Percentiles rank a stretch among this genome's conserved stretches.
phyloP scores from a whole-genome alignment of 1,140 invertebrate species.

The Caenorhabditis inopinata region DNA sequence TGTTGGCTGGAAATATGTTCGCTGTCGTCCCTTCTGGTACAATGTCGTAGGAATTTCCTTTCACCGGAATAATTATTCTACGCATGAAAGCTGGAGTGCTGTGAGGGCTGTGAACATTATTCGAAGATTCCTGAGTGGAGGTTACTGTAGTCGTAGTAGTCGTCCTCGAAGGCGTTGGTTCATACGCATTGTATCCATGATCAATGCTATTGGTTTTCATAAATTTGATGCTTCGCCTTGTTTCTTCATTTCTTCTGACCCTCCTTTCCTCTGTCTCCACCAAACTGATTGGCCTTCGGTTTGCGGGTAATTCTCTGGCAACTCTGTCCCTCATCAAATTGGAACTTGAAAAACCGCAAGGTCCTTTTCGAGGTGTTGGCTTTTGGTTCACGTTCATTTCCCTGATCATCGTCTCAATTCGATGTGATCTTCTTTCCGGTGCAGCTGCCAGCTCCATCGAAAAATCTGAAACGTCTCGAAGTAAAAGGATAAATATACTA shows the following conservation, averaged over 20 bases:
- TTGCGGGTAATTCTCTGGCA: constrained; percentile 1
- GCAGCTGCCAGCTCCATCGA: not conserved
- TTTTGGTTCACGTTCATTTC: constrained; percentile 2
- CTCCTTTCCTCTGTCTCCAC: constrained; percentile 10
- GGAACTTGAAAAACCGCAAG: not conserved
- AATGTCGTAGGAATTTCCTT: constrained; percentile 6
- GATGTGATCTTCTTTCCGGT: not conserved
- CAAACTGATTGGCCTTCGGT: constrained; percentile 14
- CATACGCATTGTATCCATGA: constrained; percentile 17
- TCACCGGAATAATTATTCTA: not conserved
- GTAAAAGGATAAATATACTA: too few relatives aligned
- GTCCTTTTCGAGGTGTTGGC: not conserved
- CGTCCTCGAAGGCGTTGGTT: not conserved
- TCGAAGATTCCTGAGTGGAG: not conserved
- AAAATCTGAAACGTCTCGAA: not conserved
- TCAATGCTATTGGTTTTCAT: constrained; percentile 16
- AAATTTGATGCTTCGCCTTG: constrained; percentile 6
- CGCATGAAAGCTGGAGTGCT: not conserved
- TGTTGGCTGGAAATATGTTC: constrained; percentile 2
- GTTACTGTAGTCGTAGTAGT: not conserved
- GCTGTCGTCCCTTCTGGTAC: constrained; percentile 9
- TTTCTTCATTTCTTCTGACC: not conserved
- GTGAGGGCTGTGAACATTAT: not conserved
- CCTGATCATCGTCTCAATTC: constrained; percentile 5
- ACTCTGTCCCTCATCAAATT: constrained; percentile 17